Evolutionary conservation across 2,797 vertebrate species (phyloP), one percentile per base, ranked within the genome.

Genomic region (Phoeniculus purpureus): DNA sequence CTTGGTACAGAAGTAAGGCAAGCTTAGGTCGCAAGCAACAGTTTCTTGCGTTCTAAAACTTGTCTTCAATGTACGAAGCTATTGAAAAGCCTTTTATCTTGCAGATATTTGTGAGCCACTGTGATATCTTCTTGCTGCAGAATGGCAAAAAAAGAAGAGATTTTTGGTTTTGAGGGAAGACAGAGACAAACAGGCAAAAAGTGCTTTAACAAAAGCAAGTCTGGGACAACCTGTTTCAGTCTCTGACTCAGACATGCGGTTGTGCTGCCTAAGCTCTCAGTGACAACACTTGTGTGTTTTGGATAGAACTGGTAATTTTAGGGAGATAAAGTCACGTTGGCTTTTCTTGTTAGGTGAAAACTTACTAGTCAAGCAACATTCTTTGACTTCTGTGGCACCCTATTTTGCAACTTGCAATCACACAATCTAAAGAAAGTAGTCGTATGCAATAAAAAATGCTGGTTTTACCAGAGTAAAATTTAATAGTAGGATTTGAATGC

Each of bases 61-160:
- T 87, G 22, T 65, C 52, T 81, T 85, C 40, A 51, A 6, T 43
- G 22, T 70, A 52, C 14, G 18, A 59, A 73, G 62, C 21, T 64
- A 90, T 90, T 92, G 81, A 77, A 91, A 83, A 89, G 12, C 52
- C 79, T 94, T 93, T 96, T 93, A 83, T 94, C 76, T 90, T 82
- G 34, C 76, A 83, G 72, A 47, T 78, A 37, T 75, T 86, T 86
- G 34, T 73, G 40, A 94, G 13, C 70, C 59, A 51, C 87, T 85
- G 88, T 31, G 29, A 52, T 68, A 51, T 62, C 55, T 81, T 88
- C 94, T 84, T 87, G 16, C 50, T 51, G 45, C 70, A 70, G 60
- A 81, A 88, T 32, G 31, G 74, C 7, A 32, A 37, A 86, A 94
- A 37, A 51, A 3, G 16, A 65, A 65, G 51, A 76, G 18, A 32